phyloP scores from a whole-genome alignment of 1,140 invertebrate genomes.

The Lasaia peninsularis region DNA sequence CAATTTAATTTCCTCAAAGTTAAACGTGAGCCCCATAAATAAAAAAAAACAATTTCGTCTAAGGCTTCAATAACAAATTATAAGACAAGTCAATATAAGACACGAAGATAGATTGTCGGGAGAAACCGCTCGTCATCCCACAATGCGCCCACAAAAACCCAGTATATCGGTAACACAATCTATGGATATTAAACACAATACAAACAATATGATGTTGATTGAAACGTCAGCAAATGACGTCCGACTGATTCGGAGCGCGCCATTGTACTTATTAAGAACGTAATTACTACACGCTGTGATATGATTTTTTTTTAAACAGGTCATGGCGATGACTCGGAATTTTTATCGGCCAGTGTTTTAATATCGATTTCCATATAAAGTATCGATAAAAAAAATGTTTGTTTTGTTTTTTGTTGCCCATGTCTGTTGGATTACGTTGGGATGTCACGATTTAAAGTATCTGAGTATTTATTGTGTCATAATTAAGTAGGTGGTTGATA shows the following conservation, averaged over 20 bases:
- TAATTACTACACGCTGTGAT: slow-evolving; percentile 40
- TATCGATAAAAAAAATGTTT: slow-evolving; percentile 33
- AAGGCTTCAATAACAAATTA: slow-evolving; percentile 31
- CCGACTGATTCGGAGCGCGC: slow-evolving; percentile 30
- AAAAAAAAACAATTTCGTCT: slow-evolving; percentile 15
- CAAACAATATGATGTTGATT: slow-evolving; percentile 68
- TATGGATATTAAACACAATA: slow-evolving; percentile 66
- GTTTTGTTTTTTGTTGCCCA: slow-evolving; percentile 31
- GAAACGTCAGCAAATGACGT: slow-evolving; percentile 62
- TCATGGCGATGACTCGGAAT: slow-evolving; percentile 35
- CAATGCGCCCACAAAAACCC: slow-evolving; percentile 44
- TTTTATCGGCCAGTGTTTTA: slow-evolving; percentile 38
- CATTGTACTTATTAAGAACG: slow-evolving; percentile 39
- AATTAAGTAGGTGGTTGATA: slow-evolving; percentile 11
- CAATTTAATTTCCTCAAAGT: neutral
- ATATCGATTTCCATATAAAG: slow-evolving; percentile 44
- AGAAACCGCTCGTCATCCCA: slow-evolving; percentile 45
- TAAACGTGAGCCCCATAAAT: neutral
- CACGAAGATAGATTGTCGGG: slow-evolving; percentile 21
- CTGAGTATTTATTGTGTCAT: slow-evolving; percentile 6
- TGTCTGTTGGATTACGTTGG: slow-evolving; percentile 29
- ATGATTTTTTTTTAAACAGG: slow-evolving; percentile 32
- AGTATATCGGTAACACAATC: slow-evolving; percentile 72
- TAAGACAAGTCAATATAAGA: slow-evolving; percentile 30
- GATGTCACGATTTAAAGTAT: slow-evolving; percentile 11